Evolutionary conservation across 2,113 vertebrate species (phyloP).

Genomic region (Dryoscopus gambensis): DNA sequence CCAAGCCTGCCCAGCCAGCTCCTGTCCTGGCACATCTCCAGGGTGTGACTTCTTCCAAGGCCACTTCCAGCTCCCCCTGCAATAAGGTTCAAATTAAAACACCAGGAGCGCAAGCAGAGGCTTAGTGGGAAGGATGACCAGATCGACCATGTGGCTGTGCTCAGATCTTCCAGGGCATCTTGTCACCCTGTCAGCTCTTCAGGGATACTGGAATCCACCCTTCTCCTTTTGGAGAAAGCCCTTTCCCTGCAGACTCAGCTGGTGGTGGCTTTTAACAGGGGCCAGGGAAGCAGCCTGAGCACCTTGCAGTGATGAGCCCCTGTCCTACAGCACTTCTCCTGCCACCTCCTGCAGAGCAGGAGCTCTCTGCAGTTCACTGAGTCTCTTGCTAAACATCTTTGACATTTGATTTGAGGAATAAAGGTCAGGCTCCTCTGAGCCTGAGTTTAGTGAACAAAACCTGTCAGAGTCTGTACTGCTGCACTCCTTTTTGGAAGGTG

Average conservation of each 20-base stretch:
- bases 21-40: neutral
- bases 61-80: neutral
- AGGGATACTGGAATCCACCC: neutral
- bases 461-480: neutral
- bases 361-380: neutral
- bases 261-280: neutral
- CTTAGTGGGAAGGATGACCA: neutral
- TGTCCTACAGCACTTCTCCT: neutral
- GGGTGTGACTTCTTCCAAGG: neutral
- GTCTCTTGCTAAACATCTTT: neutral
- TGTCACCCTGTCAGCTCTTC: neutral
- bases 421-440: constrained; percentile 3
- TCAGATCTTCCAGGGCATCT: neutral
- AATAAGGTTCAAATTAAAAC: neutral
- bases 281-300: neutral
- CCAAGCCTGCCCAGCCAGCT: neutral
- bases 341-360: neutral
- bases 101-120: neutral
- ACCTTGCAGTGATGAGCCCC: accelerated
- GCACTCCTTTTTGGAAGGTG: neutral
- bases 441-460: neutral
- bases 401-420: constrained; percentile 44
- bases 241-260: neutral
- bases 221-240: neutral
- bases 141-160: accelerated